Evolutionary conservation across 53 echinoderm and acorn worm genomes (phyloP).

Genomic region (Paracentrotus lividus): DNA sequence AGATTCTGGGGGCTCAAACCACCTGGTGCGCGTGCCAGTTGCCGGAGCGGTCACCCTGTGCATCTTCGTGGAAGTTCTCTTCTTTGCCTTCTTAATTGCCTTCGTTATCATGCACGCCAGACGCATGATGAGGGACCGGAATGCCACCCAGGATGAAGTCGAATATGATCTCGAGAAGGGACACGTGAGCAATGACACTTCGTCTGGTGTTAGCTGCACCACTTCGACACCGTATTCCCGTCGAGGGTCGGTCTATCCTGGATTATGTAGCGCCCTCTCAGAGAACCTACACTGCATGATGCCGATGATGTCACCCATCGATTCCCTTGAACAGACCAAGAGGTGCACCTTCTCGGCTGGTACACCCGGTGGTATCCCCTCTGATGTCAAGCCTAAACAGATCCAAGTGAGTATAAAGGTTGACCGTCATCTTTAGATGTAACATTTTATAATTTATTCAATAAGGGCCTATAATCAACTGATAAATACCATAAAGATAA

Average conservation of each 20-base stretch:
- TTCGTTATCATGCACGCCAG: constrained; percentile 11
- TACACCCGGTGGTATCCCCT: not conserved
- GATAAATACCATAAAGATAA: no score
- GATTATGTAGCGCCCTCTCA: constrained; percentile 54
- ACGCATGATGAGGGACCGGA: not conserved
- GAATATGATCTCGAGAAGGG: not conserved
- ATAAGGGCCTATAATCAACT: no score
- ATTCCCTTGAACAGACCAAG: not conserved
- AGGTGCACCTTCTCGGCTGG: constrained; percentile 28
- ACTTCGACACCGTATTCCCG: constrained; percentile 52
- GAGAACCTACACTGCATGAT: constrained; percentile 52
- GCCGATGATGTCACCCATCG: constrained; percentile 58
- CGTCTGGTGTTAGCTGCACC: constrained; percentile 48
- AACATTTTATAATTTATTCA: no score
- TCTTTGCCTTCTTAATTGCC: constrained; percentile 5
- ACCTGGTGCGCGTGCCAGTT: constrained; percentile 6
- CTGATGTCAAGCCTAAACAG: constrained; percentile 14
- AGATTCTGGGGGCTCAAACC: not conserved
- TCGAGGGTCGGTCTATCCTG: constrained; percentile 44
- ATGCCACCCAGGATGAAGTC: not conserved
- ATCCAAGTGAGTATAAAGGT: not conserved
- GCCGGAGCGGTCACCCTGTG: not conserved
- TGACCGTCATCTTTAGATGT: no score
- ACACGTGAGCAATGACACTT: not conserved
- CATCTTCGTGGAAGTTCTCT: constrained; percentile 15